Percentiles rank a stretch among this genome's conserved stretches.
Conservation (phyloP, 2,888 invertebrate species). For the Apamea anceps region DNA sequence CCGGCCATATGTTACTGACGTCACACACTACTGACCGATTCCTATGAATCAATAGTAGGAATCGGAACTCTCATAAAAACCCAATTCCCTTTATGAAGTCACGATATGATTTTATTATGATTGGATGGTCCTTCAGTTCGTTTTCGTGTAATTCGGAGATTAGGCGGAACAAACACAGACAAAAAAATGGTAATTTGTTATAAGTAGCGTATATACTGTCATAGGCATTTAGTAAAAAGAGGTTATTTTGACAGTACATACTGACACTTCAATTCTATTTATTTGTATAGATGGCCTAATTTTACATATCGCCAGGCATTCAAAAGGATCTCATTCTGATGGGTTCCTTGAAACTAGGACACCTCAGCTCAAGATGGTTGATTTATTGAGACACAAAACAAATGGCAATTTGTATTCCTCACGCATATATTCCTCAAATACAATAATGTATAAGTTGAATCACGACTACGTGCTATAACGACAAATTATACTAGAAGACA, state of each 20-base stretch:
- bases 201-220: no score
- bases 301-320: neutral
- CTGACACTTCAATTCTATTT: no score
- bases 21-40: constrained; percentile 46
- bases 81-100: constrained; percentile 50
- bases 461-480: neutral
- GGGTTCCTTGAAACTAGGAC: constrained; percentile 23
- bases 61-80: constrained; percentile 48
- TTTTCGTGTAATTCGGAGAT: constrained; percentile 28
- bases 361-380: neutral
- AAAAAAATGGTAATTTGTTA: no score
- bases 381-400: constrained; percentile 14
- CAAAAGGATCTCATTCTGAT: constrained; percentile 1
- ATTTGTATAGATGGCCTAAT: constrained; percentile 1
- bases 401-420: constrained; percentile 4
- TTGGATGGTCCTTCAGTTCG: constrained; percentile 47
- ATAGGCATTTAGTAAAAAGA: no score
- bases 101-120: constrained; percentile 43
- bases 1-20: constrained; percentile 52
- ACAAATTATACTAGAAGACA: neutral
- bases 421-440: neutral
- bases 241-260: no score
- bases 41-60: constrained; percentile 50
- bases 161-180: no score
- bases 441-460: neutral